Conservation (phyloP, 2,113 vertebrate genomes). For the Cygnus atratus region DNA sequence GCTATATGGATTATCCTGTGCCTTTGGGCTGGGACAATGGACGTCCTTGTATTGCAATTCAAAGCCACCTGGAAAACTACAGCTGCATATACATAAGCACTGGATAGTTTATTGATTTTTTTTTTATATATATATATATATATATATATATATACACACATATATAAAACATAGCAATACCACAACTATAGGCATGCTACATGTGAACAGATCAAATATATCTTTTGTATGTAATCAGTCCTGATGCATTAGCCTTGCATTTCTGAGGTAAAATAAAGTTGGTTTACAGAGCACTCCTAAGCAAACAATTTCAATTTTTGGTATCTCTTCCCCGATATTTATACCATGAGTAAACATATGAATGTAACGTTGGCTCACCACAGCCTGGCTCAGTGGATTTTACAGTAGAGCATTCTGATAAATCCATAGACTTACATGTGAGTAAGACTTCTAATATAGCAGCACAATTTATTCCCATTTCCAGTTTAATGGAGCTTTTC, state of each 20-base stretch:
- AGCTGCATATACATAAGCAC: neutral
- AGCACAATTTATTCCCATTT: neutral
- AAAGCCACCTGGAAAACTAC: neutral
- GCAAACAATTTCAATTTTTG: neutral
- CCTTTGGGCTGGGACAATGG: neutral
- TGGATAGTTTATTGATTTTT: neutral
- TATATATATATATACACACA: too few species aligned
- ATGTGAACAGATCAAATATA: neutral
- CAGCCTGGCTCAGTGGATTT: neutral
- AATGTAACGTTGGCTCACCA: neutral
- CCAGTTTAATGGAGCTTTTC: neutral
- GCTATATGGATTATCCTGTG: neutral
- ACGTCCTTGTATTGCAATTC: neutral
- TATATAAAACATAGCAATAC: neutral
- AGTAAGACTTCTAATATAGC: neutral
- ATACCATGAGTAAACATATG: neutral
- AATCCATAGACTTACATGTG: neutral
- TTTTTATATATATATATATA: too few species aligned
- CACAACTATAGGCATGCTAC: accelerated
- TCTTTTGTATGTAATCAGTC: neutral
- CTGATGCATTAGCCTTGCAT: neutral
- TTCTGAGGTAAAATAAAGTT: neutral
- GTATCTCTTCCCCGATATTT: neutral
- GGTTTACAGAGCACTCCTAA: neutral
- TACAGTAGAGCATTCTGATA: neutral